Percentiles rank a stretch among this genome's conserved stretches.
phyloP scores from a whole-genome alignment of 2,888 invertebrate genomes.

The Mythimna ferrago region DNA sequence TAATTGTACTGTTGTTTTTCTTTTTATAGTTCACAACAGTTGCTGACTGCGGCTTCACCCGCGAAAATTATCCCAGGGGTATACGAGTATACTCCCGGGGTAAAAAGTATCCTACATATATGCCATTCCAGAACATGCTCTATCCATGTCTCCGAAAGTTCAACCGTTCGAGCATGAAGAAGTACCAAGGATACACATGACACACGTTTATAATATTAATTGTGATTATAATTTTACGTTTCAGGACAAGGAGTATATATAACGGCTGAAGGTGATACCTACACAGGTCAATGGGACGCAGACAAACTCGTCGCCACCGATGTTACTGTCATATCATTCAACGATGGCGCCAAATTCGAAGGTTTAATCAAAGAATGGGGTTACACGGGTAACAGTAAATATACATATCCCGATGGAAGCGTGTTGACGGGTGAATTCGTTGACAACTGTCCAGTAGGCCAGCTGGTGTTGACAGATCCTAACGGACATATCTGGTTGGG shows the following conservation, averaged over 20 bases:
- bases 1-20: constrained; percentile 5
- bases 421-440: constrained; percentile 84
- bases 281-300: constrained; percentile 89
- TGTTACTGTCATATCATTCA: constrained; percentile 80
- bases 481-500: constrained; percentile 90
- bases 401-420: constrained; percentile 88
- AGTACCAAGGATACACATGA: no score
- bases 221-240: constrained; percentile 34
- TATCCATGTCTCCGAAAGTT: no score
- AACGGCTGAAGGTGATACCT: constrained; percentile 91
- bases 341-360: constrained; percentile 86
- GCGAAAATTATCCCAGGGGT: no score
- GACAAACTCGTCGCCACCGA: constrained; percentile 85
- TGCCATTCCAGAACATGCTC: no score
- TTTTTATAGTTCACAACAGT: constrained; percentile 20
- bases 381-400: constrained; percentile 87
- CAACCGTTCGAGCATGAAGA: no score
- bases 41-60: no score
- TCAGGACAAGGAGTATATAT: constrained; percentile 89
- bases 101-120: no score
- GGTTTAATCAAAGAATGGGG: constrained; percentile 87
- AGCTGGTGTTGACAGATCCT: constrained; percentile 85
- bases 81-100: no score
- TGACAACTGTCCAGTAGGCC: constrained; percentile 87
- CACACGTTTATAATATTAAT: no score